phyloP scores from a whole-genome alignment of 2,113 vertebrate species.

The Festucalex cinctus region DNA sequence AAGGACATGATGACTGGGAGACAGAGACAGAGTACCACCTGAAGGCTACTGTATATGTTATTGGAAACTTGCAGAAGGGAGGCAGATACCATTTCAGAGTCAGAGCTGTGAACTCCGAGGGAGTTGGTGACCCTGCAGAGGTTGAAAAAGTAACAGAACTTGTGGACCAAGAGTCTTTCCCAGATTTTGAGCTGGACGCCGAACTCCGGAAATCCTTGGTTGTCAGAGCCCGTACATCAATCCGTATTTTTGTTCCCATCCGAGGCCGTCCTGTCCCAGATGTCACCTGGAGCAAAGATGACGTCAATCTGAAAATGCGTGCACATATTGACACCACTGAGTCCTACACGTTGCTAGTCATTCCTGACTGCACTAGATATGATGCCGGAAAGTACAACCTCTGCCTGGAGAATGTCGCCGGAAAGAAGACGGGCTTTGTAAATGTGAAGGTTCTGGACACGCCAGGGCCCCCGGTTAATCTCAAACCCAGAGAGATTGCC shows the following conservation, averaged over 20 bases:
- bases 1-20: conserved; percentile 90
- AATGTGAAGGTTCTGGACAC: conserved; percentile 95
- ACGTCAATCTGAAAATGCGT: conserved; percentile 81
- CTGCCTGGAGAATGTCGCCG: conserved; percentile 92
- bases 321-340: conserved; percentile 94
- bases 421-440: conserved; percentile 95
- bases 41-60: conserved; percentile 87
- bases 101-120: conserved; percentile 88
- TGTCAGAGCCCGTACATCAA: conserved; percentile 87
- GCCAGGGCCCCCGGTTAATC: conserved; percentile 90
- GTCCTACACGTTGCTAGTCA: conserved; percentile 90
- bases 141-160: conserved; percentile 86
- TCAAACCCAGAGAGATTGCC: conserved; percentile 90
- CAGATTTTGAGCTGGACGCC: conserved; percentile 96
- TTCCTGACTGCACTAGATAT: conserved; percentile 92
- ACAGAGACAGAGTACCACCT: conserved; percentile 84
- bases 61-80: conserved; percentile 86
- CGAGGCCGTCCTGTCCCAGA: conserved; percentile 91
- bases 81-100: conserved; percentile 95
- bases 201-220: conserved; percentile 94
- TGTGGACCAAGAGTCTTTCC: conserved; percentile 82
- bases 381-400: conserved; percentile 95
- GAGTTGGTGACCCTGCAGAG: conserved; percentile 86
- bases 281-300: conserved; percentile 94
- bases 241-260: conserved; percentile 93